phyloP scores from a whole-genome alignment of 2,113 vertebrate genomes.

The Steatornis caripensis region DNA sequence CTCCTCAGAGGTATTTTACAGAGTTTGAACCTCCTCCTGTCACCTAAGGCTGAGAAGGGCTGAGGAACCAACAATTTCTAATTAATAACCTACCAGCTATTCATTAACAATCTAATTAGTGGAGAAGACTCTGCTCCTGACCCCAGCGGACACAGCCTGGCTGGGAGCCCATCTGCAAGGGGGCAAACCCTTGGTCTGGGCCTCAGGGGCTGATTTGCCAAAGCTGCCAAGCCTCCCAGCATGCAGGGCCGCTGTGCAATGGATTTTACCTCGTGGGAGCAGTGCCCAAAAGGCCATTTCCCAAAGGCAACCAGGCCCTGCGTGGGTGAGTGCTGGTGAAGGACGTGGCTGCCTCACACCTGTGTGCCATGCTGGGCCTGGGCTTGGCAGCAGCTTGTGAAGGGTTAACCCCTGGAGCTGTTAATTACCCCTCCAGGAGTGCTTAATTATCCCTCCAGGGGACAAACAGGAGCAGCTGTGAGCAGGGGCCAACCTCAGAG shows the following conservation, averaged over 20 bases:
- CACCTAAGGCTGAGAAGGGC: not conserved
- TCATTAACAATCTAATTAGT: not conserved
- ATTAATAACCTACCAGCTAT: not conserved
- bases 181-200: not conserved
- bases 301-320: accelerated
- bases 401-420: not conserved
- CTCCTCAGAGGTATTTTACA: not conserved
- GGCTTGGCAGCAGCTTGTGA: not conserved
- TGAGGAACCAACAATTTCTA: not conserved
- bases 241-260: accelerated
- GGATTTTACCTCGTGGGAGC: accelerated
- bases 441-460: not conserved
- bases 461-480: not conserved
- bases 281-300: accelerated
- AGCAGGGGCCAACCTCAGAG: accelerated
- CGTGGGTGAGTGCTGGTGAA: accelerated
- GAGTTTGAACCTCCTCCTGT: not conserved
- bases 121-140: not conserved
- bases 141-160: accelerated
- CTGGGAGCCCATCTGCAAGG: not conserved
- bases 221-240: not conserved
- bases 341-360: accelerated
- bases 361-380: accelerated
- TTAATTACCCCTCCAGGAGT: not conserved
- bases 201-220: not conserved